These are phyloP conservation scores for Leptopilina myrica DNA, from an alignment of 2,888 invertebrate genomes.

Conservation along the genomic window DNA sequence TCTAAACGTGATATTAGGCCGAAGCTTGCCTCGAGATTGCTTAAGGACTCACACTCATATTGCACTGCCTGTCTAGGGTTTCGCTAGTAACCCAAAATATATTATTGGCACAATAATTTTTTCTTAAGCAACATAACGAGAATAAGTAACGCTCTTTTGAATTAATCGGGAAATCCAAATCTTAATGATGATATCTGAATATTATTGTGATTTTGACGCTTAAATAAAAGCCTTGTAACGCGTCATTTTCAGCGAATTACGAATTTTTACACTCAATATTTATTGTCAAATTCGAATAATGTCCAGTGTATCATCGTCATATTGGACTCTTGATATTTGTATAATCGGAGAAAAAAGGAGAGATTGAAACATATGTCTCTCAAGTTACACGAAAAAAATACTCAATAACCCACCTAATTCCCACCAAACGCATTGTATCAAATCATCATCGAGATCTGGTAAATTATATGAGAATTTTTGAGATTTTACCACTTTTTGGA, in stretches of 20 bases:
- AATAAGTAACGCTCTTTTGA: slow-evolving; percentile 57
- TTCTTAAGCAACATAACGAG: slow-evolving; percentile 73
- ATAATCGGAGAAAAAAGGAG: slow-evolving; percentile 27
- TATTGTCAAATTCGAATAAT: slow-evolving; percentile 11
- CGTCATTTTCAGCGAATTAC: slow-evolving; percentile 32
- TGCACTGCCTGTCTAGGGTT: slow-evolving; percentile 77
- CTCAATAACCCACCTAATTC: slow-evolving; percentile 61
- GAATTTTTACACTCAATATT: slow-evolving; percentile 33
- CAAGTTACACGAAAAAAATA: slow-evolving; percentile 53
- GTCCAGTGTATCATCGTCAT: not conserved
- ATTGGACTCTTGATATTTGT: slow-evolving; percentile 27
- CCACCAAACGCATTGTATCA: slow-evolving; percentile 62
- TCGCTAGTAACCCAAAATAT: slow-evolving; percentile 74
- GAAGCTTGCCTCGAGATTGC: slow-evolving; percentile 77
- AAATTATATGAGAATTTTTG: slow-evolving; percentile 49
- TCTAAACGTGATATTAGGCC: slow-evolving; percentile 77
- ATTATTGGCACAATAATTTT: slow-evolving; percentile 77
- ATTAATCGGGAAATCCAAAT: slow-evolving; percentile 9
- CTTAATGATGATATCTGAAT: not conserved
- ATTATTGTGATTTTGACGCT: slow-evolving; percentile 16
- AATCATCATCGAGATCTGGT: slow-evolving; percentile 61
- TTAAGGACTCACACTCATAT: slow-evolving; percentile 76
- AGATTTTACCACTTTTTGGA: not conserved
- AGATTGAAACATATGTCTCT: slow-evolving; percentile 30
- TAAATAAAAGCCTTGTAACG: slow-evolving; percentile 32